Conservation (phyloP, 2,113 vertebrate species). For the Hylia prasina region DNA sequence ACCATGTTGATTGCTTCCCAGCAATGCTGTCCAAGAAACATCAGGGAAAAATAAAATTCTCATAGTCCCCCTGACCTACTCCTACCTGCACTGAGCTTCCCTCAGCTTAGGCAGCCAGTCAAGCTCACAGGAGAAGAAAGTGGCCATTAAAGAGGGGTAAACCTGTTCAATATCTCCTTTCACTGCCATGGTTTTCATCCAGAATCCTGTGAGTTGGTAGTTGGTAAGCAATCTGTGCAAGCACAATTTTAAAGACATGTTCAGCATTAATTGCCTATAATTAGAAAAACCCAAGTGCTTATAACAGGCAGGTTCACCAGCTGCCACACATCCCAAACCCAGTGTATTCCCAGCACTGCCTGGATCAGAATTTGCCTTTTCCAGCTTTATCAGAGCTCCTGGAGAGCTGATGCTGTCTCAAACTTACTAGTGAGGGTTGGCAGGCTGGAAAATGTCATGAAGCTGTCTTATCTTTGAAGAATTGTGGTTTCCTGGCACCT, state of each 20-base stretch:
- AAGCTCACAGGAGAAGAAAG: not conserved
- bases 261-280: not conserved
- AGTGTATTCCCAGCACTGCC: not conserved
- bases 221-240: not conserved
- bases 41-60: not conserved
- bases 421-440: not conserved
- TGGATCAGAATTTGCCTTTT: not conserved
- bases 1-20: not conserved
- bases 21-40: not conserved
- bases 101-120: not conserved
- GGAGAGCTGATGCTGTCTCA: not conserved
- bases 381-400: not conserved
- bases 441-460: not conserved
- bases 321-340: not conserved
- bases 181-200: not conserved
- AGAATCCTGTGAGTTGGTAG: not conserved
- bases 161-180: not conserved
- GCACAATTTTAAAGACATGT: not conserved
- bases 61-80: not conserved
- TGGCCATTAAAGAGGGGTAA: not conserved
- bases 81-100: not conserved
- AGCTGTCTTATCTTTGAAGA: not conserved
- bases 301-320: not conserved
- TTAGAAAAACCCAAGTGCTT: not conserved
- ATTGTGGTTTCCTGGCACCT: not conserved